These are phyloP conservation scores for Pedionomus torquatus DNA, from an alignment of 2,113 vertebrate species.

Conservation along the genomic window DNA sequence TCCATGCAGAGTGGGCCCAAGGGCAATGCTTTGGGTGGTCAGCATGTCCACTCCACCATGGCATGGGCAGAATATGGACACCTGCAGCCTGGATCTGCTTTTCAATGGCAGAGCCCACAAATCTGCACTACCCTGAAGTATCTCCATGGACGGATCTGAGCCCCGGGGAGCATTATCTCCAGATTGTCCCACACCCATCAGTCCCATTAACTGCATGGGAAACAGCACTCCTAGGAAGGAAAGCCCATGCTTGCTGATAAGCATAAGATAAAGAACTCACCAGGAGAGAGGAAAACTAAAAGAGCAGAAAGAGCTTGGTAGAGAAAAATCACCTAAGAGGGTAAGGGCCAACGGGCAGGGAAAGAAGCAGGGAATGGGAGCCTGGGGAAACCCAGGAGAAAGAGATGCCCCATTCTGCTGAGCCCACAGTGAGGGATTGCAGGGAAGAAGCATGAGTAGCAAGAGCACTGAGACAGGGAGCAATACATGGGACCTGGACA, in stretches of 20 bases:
- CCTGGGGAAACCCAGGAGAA: background rate
- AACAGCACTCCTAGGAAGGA: background rate
- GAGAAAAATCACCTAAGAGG: background rate
- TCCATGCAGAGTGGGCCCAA: accelerated
- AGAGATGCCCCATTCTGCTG: background rate
- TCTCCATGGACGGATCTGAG: accelerated
- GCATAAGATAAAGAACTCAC: background rate
- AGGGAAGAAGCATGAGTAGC: background rate
- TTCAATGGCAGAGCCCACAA: accelerated
- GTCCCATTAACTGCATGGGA: background rate
- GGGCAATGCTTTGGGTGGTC: background rate
- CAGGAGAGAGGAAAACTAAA: background rate
- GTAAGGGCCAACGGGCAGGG: background rate
- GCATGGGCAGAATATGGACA: background rate
- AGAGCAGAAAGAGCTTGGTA: background rate
- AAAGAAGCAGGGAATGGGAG: background rate
- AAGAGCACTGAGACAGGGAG: background rate
- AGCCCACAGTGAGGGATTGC: accelerated
- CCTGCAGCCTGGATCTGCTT: background rate
- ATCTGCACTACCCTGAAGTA: background rate
- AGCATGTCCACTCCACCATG: accelerated
- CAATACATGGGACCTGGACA: accelerated
- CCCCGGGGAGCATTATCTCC: background rate
- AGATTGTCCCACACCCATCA: accelerated
- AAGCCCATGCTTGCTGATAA: background rate